Percentiles rank a stretch among this genome's conserved stretches.
These are phyloP conservation scores for Nesogale talazaci DNA, from an alignment of 2,113 vertebrate species.

Conservation along the genomic window DNA sequence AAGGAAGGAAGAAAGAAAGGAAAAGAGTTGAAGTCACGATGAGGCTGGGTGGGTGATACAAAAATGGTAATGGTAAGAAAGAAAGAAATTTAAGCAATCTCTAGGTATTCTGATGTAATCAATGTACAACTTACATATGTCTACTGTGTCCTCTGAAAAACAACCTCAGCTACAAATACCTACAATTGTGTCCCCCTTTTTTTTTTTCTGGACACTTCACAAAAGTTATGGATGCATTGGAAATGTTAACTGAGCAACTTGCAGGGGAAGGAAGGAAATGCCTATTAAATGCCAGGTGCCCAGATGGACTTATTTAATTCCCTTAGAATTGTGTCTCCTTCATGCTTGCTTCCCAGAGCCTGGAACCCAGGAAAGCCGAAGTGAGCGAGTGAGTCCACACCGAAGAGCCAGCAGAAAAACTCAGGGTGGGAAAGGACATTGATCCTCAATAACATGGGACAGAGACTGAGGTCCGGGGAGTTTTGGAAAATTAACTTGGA, in stretches of 20 bases:
- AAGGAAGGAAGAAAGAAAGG: constrained; percentile 1
- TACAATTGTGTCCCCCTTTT: not conserved
- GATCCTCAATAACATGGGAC: not conserved
- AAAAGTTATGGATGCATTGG: not conserved
- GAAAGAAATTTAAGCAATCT: not conserved
- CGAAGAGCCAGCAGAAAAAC: not conserved
- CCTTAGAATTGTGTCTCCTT: not conserved
- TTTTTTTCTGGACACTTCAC: not conserved
- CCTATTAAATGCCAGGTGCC: not conserved
- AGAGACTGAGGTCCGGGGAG: not conserved
- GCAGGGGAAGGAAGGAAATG: not conserved
- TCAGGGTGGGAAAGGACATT: not conserved
- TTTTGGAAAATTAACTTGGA: not conserved
- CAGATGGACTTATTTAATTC: not conserved
- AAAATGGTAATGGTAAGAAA: not conserved
- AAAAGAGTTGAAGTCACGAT: not conserved
- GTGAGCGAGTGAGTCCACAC: not conserved
- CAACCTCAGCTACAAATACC: not conserved
- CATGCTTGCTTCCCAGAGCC: not conserved
- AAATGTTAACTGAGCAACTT: not conserved
- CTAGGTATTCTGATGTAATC: not conserved
- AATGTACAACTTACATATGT: not conserved
- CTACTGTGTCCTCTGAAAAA: not conserved
- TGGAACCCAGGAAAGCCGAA: not conserved
- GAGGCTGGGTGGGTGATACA: not conserved